A percentile compares a stretch with the other conserved stretches of the same genome.
Conservation (phyloP, 2,888 invertebrate genomes). For the Dorcus hopei region DNA sequence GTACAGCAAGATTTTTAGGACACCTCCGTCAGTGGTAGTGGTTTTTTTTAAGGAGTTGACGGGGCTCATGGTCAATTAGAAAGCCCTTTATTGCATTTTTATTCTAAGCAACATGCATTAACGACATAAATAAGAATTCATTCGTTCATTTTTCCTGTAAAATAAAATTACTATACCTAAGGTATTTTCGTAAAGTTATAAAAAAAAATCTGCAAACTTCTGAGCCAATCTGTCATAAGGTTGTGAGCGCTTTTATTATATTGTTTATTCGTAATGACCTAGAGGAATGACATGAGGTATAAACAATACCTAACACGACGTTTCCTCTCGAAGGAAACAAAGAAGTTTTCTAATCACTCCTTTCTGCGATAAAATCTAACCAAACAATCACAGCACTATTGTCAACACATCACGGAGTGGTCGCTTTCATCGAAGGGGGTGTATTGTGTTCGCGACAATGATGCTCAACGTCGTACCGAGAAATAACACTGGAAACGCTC, state of each 20-base stretch:
- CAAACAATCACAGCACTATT: slow-evolving; percentile 34
- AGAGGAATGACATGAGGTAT: background rate
- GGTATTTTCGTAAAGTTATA: no score
- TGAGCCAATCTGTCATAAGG: no score
- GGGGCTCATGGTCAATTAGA: no score
- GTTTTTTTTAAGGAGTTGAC: no score
- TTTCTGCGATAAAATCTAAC: slow-evolving; percentile 18
- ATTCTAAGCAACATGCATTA: no score
- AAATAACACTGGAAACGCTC: slow-evolving; percentile 19
- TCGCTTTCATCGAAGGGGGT: slow-evolving; percentile 16
- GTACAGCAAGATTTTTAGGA: no score
- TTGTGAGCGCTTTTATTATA: background rate
- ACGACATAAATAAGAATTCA: no score
- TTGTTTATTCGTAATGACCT: background rate
- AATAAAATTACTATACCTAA: no score
- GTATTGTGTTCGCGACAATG: slow-evolving; percentile 21
- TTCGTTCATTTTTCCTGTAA: no score
- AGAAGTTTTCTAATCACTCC: slow-evolving; percentile 5
- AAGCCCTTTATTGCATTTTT: no score
- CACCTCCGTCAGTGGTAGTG: no score
- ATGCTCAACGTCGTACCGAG: slow-evolving; percentile 26
- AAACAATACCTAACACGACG: background rate
- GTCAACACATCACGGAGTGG: slow-evolving; percentile 30
- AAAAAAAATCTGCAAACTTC: no score
- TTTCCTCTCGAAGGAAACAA: background rate